phyloP scores from a whole-genome alignment of 2,797 vertebrate genomes.

The Peromyscus eremicus region DNA sequence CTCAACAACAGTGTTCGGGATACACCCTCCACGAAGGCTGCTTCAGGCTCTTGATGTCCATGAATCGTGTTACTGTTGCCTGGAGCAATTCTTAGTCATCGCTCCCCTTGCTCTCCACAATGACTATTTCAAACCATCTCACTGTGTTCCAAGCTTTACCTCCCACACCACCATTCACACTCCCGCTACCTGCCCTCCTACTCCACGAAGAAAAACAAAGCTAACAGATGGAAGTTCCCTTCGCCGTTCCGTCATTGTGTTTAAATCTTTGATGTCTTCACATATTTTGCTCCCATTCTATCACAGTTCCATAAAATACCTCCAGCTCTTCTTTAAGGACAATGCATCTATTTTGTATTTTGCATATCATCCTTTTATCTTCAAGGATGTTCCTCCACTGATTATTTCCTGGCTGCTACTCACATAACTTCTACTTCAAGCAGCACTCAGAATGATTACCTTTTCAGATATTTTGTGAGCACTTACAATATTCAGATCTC shows the following conservation, averaged over 20 bases:
- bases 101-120: background rate
- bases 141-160: background rate
- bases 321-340: background rate
- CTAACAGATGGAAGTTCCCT: background rate
- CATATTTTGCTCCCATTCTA: background rate
- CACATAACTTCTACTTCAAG: background rate
- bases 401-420: too few relatives aligned
- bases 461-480: background rate
- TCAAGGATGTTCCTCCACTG: background rate
- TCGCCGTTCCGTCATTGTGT: background rate
- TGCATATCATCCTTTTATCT: background rate
- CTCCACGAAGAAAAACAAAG: background rate
- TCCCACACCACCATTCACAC: constrained; percentile 9
- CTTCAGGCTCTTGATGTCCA: background rate
- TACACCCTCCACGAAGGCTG: background rate
- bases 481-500: background rate
- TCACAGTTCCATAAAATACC: background rate
- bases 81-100: background rate
- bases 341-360: background rate
- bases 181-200: constrained; percentile 38
- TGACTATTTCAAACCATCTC: constrained; percentile 25
- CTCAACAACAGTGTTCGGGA: too few relatives aligned
- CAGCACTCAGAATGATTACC: background rate
- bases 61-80: background rate
- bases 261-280: background rate